Evolutionary conservation across 2,888 invertebrate genomes (phyloP).

Genomic region (Pandemis heparana): DNA sequence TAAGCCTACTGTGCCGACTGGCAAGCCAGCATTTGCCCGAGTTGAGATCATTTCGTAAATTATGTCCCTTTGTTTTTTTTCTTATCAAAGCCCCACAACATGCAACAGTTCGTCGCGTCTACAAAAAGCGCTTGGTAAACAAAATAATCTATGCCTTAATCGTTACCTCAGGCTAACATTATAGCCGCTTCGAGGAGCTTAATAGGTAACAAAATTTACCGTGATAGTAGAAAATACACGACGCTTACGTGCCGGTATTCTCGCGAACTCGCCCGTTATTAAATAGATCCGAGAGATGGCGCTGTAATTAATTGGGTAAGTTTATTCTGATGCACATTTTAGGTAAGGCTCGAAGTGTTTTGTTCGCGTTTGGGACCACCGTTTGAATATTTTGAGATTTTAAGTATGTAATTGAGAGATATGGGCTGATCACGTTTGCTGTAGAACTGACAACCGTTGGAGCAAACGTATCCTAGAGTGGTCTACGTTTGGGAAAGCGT

Average conservation of each 20-base stretch:
- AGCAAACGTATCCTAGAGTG: no score
- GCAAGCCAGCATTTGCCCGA: no score
- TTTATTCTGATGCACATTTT: slow-evolving; percentile 37
- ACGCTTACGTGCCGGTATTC: slow-evolving; percentile 77
- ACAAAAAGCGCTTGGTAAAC: slow-evolving; percentile 47
- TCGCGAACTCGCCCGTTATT: slow-evolving; percentile 72
- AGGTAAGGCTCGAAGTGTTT: slow-evolving; percentile 1
- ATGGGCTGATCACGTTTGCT: no score
- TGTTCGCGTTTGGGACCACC: background rate
- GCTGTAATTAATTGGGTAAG: slow-evolving; percentile 29
- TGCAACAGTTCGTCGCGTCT: slow-evolving; percentile 49
- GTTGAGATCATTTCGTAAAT: no score
- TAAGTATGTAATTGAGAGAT: no score
- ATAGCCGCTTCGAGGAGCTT: slow-evolving; percentile 83
- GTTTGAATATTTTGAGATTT: no score
- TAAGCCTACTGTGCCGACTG: no score
- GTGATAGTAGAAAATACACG: slow-evolving; percentile 83
- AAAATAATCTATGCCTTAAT: slow-evolving; percentile 77
- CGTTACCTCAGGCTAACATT: slow-evolving; percentile 84
- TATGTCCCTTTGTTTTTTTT: no score
- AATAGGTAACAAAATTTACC: slow-evolving; percentile 85
- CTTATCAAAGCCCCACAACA: no score
- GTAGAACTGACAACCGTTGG: no score
- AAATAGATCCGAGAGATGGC: slow-evolving; percentile 53
- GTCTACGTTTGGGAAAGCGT: no score